These are phyloP conservation scores for Dryobotodes eremita DNA, from an alignment of 2,888 invertebrate genomes.

Conservation along the genomic window DNA sequence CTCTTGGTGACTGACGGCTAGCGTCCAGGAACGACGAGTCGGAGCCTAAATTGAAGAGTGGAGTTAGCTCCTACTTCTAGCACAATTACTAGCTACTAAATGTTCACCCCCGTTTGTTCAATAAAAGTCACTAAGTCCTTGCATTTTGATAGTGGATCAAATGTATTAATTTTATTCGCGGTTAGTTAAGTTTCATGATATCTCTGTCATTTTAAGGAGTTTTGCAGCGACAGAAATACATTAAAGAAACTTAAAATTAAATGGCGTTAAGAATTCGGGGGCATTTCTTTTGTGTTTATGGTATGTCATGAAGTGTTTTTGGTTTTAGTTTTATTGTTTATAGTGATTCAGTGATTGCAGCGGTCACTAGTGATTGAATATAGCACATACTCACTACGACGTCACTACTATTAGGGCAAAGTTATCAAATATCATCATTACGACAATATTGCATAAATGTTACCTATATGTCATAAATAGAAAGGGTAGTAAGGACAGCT, in stretches of 20 bases:
- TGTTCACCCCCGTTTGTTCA: conserved; percentile 10
- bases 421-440: conserved; percentile 30
- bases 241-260: neutral
- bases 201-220: neutral
- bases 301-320: conserved; percentile 46
- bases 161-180: neutral
- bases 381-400: conserved; percentile 40
- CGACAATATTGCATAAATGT: neutral
- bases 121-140: conserved; percentile 46
- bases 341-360: conserved; percentile 34
- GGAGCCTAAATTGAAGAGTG: conserved; percentile 82
- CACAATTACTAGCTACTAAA: conserved; percentile 39
- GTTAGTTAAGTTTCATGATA: neutral
- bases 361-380: conserved; percentile 27
- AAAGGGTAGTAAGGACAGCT: neutral
- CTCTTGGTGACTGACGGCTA: conserved; percentile 87
- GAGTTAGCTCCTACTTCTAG: conserved; percentile 76
- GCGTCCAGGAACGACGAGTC: conserved; percentile 88
- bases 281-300: conserved; percentile 6
- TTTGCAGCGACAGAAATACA: no score
- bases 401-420: conserved; percentile 6
- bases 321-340: conserved; percentile 16
- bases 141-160: conserved; percentile 4
- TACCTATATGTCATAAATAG: neutral
- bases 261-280: neutral